Base-by-base conservation (phyloP, 2,113 vertebrate species). In the Amphiprion percula region DNA sequence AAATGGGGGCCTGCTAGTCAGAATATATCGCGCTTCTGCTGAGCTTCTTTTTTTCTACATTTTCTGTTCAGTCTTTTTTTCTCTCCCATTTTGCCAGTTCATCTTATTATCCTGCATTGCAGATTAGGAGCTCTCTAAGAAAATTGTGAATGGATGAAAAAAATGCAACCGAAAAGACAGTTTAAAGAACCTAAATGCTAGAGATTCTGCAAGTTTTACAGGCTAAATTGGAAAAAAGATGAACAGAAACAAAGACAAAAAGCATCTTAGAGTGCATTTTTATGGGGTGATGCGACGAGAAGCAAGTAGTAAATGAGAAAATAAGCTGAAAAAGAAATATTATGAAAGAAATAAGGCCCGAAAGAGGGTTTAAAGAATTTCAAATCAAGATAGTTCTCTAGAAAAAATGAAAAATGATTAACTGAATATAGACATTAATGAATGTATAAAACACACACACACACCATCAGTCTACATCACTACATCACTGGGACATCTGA, bases 21-120 rank as follows among this genome's bases (percentile, higher is more conserved):
- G 44, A 80, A 79, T 49, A 56, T 44, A 66, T 78, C 68, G 55
- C 21, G 39, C 62, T 58, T 80, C 77, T 72, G 28, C 52, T 74
- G 10, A 49, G 53, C 55, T 30, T 46, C 30, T 6, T 26, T n/a
- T 4, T 8, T 46, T 28, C 1, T 1, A 9, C 17, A 47, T 68
- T 44, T 64, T 72, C n/a, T 26, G 6, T 30, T 53, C 24, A n/a
- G 24, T 11, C 21, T 64, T 17, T 17, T 56, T 54, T 28, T 49
- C 19, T 5, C 12, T 26, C 11, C 1, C 2, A 4, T 72, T 65
- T 53, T 61, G 0, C 46, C 46, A 11, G 0, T 72, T 78, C 10
- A 52, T 50, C 1, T 80, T 68, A 2, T 47, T 24, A 49, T 69
- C 21, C 47, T 23, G 19, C 46, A 11, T 19, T 26, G 26, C 21